These are phyloP conservation scores for Drosophila orena DNA, from an alignment of 1,140 invertebrate species.

Conservation along the genomic window DNA sequence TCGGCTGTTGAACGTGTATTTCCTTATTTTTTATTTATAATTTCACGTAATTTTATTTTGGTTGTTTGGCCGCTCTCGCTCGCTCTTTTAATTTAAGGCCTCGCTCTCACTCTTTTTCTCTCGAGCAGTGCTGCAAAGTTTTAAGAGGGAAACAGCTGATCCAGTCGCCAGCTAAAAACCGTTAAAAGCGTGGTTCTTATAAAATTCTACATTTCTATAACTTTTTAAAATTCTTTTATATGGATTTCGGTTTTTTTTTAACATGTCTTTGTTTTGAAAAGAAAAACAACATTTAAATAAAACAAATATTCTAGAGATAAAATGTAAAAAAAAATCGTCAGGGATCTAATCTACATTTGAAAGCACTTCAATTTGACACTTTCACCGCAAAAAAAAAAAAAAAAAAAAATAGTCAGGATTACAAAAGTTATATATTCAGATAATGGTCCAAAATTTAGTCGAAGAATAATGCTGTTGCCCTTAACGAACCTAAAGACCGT, in stretches of 20 bases:
- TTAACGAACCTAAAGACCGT: slow-evolving; percentile 14
- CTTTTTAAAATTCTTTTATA: too few species aligned
- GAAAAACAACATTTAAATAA: too few species aligned
- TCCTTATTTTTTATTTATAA: slow-evolving; percentile 74
- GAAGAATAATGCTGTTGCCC: slow-evolving; percentile 59
- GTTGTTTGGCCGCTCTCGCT: slow-evolving; percentile 48
- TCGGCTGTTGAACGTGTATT: slow-evolving; percentile 51
- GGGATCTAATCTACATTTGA: neutral
- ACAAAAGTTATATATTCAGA: slow-evolving; percentile 11
- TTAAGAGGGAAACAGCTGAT: slow-evolving; percentile 10
- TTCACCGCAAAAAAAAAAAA: neutral
- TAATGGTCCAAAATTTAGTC: slow-evolving; percentile 56
- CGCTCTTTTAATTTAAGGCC: slow-evolving; percentile 43
- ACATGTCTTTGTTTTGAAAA: too few species aligned
- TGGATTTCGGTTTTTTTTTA: too few species aligned
- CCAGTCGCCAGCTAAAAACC: too few species aligned
- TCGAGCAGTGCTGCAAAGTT: slow-evolving; percentile 16
- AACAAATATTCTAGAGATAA: too few species aligned
- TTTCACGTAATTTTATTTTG: slow-evolving; percentile 74
- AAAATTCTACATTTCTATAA: too few species aligned
- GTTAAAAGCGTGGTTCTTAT: neutral
- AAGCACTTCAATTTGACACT: neutral
- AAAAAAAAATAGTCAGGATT: slow-evolving; percentile 1
- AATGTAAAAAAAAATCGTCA: too few species aligned
- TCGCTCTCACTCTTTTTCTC: too few species aligned